phyloP scores from a whole-genome alignment of 2,113 vertebrate genomes.

The Lipotes vexillifer region DNA sequence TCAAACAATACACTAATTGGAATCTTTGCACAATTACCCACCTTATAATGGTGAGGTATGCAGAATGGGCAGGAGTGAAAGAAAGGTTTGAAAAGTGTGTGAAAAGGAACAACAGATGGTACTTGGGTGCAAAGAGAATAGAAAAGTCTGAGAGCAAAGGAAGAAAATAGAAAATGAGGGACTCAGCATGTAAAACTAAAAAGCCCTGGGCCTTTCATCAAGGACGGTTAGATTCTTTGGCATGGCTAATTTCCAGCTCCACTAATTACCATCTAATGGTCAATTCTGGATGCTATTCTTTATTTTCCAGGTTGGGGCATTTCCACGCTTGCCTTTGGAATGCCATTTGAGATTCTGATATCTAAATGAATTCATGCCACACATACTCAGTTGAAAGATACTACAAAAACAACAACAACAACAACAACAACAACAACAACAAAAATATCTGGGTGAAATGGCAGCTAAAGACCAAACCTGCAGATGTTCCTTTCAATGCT shows the following conservation, averaged over 20 bases:
- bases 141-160: background rate
- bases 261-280: background rate
- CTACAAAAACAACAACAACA: background rate
- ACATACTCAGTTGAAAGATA: background rate
- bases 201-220: background rate
- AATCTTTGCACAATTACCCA: background rate
- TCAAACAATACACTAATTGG: background rate
- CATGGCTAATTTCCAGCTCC: background rate
- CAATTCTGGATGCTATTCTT: background rate
- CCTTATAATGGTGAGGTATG: background rate
- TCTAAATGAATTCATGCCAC: background rate
- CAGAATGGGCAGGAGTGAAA: background rate
- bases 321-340: conserved; percentile 4
- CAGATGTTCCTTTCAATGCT: background rate
- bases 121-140: background rate
- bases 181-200: background rate
- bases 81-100: background rate
- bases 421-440: background rate
- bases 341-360: background rate
- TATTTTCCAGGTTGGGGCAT: background rate
- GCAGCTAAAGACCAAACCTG: background rate
- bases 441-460: background rate
- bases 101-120: background rate
- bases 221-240: background rate
- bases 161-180: background rate